Evolutionary conservation across 2,888 invertebrate genomes (phyloP), one percentile per base, ranked within the genome.

Genomic region (Rhagophthalmus giganteus): DNA sequence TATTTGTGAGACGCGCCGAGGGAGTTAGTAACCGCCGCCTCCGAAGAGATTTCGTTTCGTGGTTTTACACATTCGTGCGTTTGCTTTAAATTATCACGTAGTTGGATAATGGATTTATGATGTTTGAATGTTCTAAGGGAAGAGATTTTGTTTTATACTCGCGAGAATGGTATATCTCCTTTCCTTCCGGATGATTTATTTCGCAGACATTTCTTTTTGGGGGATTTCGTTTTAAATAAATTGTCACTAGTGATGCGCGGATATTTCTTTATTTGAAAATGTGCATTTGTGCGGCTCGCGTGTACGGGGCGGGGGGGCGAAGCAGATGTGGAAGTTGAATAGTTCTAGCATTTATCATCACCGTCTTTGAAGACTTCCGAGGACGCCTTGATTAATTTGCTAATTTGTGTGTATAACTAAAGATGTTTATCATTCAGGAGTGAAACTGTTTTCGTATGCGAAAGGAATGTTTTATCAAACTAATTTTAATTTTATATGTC

Each of bases 41-140:
- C 9, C 20, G 20, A 34, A 34, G 24, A 20, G 11, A 34, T 34
- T 34, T 24, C 24, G 24, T 15, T 32, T 16, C 11, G 34, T 11
- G 34, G 34, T 34, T 34, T 24, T 16, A 34, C 24, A 34, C 20
- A 34, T 8, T 28, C 28, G n/a, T 7, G 7, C 20, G 7, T 20
- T 20, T 20, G 9, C 10, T 16, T 1, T 6, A 20, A 34, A 34
- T 34, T 34, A 34, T 34, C 24, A 34, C 24, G 26, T 27, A 27
- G 2, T 12, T 13, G 4, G 26, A 10, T 42, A 42, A 42, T 42
- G 42, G 42, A 13, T 42, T 42, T 42, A 26, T 42, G 31, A 42
- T 42, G 42, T 42, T 32, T 13, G 33, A 24, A 33, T 14, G 2
- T 25, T 15, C 8, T 28, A 7, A 28, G 28, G 9, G 10, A 28